Percentiles rank a stretch among this genome's conserved stretches.
phyloP scores from a whole-genome alignment of 2,888 invertebrate species.

The Hypomecis punctinalis region DNA sequence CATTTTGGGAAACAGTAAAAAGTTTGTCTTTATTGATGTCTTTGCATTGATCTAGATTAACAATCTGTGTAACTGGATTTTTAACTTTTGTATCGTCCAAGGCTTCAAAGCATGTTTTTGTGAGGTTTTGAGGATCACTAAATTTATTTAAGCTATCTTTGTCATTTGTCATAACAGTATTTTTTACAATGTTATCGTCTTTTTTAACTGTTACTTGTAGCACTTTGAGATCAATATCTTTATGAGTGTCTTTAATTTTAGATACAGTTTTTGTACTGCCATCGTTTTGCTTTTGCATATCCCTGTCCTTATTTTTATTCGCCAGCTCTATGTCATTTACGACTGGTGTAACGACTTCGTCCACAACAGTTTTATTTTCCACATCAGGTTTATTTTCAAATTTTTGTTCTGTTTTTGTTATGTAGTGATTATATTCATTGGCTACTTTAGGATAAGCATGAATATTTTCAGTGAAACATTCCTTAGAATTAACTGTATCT shows the following conservation, averaged over 20 bases:
- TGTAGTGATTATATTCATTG: neutral
- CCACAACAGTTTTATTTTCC: neutral
- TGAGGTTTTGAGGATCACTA: neutral
- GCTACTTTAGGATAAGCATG: neutral
- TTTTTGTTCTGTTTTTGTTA: neutral
- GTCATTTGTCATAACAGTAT: neutral
- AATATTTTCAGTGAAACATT: neutral
- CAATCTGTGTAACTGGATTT: conserved; percentile 4
- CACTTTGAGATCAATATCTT: neutral
- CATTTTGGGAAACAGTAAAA: conserved; percentile 19
- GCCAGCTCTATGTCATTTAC: neutral
- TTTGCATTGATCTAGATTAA: conserved; percentile 6
- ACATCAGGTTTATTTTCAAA: neutral
- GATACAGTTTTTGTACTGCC: neutral
- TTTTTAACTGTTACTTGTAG: neutral
- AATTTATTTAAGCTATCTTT: neutral
- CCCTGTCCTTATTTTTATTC: conserved; percentile 12
- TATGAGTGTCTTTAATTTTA: neutral
- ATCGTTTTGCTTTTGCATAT: neutral
- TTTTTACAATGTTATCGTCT: neutral
- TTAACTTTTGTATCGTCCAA: neutral
- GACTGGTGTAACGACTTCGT: conserved; percentile 4
- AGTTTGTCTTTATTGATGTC: neutral
- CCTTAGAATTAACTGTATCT: neutral
- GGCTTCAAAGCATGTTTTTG: neutral